A percentile compares a stretch with the other conserved stretches of the same genome.
phyloP scores from a whole-genome alignment of 2,797 vertebrate species.

The Delichon dasypus region DNA sequence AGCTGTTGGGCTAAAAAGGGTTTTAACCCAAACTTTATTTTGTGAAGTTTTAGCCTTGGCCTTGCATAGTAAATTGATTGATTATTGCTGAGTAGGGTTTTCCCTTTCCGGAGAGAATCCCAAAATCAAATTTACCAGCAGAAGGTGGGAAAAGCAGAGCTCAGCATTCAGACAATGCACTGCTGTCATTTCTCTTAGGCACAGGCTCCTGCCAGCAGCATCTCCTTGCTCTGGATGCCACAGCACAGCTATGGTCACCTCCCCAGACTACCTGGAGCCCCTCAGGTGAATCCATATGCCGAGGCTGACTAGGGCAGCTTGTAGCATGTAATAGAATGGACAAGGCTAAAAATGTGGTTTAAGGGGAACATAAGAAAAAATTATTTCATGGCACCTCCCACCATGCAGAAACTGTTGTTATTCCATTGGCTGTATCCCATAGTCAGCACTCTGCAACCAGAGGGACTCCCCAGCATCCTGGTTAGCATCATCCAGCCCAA shows the following conservation, averaged over 20 bases:
- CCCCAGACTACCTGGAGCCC: slow-evolving; percentile 11
- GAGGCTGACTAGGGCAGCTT: not conserved
- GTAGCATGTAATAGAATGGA: not conserved
- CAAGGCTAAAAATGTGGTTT: not conserved
- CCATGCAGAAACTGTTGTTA: not conserved
- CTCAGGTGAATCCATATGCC: not conserved
- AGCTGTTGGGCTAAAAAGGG: not conserved
- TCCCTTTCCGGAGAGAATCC: slow-evolving; percentile 29
- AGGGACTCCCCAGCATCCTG: not conserved
- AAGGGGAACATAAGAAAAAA: not conserved
- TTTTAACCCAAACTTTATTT: not conserved
- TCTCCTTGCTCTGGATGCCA: not conserved
- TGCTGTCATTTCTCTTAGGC: not conserved
- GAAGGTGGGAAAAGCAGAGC: not conserved
- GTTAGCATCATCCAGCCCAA: not conserved
- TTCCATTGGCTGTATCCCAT: not conserved
- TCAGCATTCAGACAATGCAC: not conserved
- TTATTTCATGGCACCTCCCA: not conserved
- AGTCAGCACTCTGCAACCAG: not conserved
- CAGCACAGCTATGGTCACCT: not conserved
- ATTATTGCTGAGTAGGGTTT: slow-evolving; percentile 44
- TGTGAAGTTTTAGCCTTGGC: not conserved
- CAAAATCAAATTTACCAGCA: slow-evolving; percentile 36
- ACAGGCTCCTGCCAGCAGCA: not conserved
- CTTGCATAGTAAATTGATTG: not conserved